phyloP scores from a whole-genome alignment of 2,888 invertebrate genomes.

The Drosophila incognita region DNA sequence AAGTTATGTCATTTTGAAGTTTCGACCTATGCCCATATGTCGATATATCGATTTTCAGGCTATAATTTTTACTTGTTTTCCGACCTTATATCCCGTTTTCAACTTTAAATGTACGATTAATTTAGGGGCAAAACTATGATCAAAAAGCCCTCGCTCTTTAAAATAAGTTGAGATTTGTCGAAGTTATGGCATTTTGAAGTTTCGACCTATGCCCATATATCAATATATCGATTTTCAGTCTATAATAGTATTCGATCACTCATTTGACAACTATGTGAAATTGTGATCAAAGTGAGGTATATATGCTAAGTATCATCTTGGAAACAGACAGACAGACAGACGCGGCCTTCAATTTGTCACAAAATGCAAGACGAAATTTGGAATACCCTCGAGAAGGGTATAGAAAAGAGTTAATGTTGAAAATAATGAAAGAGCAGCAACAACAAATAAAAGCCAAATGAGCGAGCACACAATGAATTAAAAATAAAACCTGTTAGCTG shows the following conservation, averaged over 20 bases:
- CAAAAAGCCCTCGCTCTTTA: too few relatives aligned
- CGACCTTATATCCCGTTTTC: too few relatives aligned
- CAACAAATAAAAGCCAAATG: constrained; percentile 41
- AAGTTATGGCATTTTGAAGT: too few relatives aligned
- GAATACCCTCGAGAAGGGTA: neutral
- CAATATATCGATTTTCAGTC: too few relatives aligned
- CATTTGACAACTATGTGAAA: neutral
- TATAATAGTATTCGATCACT: neutral
- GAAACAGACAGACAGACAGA: neutral
- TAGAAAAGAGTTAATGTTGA: constrained; percentile 39
- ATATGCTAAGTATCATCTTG: neutral
- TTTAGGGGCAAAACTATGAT: too few relatives aligned
- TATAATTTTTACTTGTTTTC: too few relatives aligned
- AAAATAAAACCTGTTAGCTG: constrained; percentile 53
- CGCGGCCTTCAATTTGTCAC: neutral
- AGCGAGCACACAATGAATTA: constrained; percentile 54
- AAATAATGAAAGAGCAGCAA: constrained; percentile 49
- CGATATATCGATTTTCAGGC: too few relatives aligned
- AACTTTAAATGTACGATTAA: too few relatives aligned
- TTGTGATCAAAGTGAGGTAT: neutral
- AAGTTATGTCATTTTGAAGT: too few relatives aligned
- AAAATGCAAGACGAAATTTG: neutral
- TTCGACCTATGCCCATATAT: too few relatives aligned
- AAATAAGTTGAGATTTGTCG: too few relatives aligned
- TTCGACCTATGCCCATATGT: too few relatives aligned